Percentiles rank a stretch among this genome's conserved stretches.
Conservation (phyloP, 2,888 invertebrate genomes). For the Scaptodrosophila latifasciaeformis region DNA sequence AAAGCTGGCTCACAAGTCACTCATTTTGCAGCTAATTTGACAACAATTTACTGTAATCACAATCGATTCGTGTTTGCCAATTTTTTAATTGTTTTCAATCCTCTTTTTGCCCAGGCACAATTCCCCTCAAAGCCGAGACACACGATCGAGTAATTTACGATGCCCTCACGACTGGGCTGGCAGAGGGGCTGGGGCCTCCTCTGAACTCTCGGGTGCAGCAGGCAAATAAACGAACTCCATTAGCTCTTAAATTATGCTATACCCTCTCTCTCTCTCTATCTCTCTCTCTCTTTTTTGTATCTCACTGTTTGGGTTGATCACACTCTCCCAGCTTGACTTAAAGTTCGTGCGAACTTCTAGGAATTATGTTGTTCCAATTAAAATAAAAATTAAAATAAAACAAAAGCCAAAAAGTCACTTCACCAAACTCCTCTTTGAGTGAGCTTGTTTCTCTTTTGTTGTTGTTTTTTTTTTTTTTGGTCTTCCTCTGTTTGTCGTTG, state of each 20-base stretch:
- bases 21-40: constrained; percentile 71
- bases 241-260: constrained; percentile 45
- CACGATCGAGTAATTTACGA: constrained; percentile 72
- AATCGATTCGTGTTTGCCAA: constrained; percentile 73
- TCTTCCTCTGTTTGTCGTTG: constrained; percentile 34
- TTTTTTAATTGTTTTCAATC: constrained; percentile 73
- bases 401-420: constrained; percentile 30
- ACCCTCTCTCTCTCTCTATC: constrained; percentile 9
- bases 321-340: not conserved
- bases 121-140: constrained; percentile 22
- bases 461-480: too few relatives aligned
- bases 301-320: too few relatives aligned
- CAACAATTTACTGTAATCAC: constrained; percentile 71
- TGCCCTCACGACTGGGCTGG: constrained; percentile 65
- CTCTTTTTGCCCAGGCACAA: constrained; percentile 43
- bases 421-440: constrained; percentile 10
- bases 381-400: constrained; percentile 68
- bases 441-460: too few relatives aligned
- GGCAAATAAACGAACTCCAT: constrained; percentile 64
- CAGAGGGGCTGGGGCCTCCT: too few relatives aligned
- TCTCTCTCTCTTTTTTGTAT: too few relatives aligned
- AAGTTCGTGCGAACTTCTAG: constrained; percentile 69
- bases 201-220: constrained; percentile 12
- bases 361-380: constrained; percentile 75
- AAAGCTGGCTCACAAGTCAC: too few relatives aligned